Base-by-base conservation (phyloP, 2,888 invertebrate genomes). In the Pycnomerus fuliginosus region DNA sequence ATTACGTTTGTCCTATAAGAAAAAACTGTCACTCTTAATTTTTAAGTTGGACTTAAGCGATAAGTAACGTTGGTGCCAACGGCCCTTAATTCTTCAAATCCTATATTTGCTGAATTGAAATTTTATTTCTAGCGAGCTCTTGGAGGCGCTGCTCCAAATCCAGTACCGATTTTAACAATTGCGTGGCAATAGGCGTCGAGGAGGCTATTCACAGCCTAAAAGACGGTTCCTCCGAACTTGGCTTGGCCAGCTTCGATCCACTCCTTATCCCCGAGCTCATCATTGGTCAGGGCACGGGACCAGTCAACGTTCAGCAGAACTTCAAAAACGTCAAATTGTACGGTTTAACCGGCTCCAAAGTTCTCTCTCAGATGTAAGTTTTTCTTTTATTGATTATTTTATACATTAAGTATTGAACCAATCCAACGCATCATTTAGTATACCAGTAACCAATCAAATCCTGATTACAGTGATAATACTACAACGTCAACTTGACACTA, bases 311-410 rank as follows among this genome's bases (percentile, higher is more conserved):
- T 32, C 73, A 76, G 8, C 87, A 87, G 69, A 76, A 79, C 60
- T 84, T 84, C 66, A 77, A 74, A 56, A 80, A 85, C 64, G 76
- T 85, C 45, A 77, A 80, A 54, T 70, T 87, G n/a, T 69, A 80
- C 42, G 84, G 86, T 2, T 71, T 87, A 8, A 83, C 85, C 0
- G 74, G 76, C 42, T 78, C 80, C 1, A 71, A 72, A 39, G 69
- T 85, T 1, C 73, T 76, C 0, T 70, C 74, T 48, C 80, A 80
- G 58, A 76, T 77, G 85, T 84, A 65, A 66, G 70, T 1, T 8
- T 33, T 20, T 27, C 10, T 7, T 10, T 12, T 20, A 12, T 34
- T 24, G 12, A 11, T 22, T 3, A 15, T 46, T 75, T 37, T n/a
- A n/a, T n/a, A n/a, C n/a, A n/a, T n/a, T n/a, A n/a, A n/a, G n/a